Conservation (phyloP, 2,113 vertebrate species). For the Hemichromis elongatus region DNA sequence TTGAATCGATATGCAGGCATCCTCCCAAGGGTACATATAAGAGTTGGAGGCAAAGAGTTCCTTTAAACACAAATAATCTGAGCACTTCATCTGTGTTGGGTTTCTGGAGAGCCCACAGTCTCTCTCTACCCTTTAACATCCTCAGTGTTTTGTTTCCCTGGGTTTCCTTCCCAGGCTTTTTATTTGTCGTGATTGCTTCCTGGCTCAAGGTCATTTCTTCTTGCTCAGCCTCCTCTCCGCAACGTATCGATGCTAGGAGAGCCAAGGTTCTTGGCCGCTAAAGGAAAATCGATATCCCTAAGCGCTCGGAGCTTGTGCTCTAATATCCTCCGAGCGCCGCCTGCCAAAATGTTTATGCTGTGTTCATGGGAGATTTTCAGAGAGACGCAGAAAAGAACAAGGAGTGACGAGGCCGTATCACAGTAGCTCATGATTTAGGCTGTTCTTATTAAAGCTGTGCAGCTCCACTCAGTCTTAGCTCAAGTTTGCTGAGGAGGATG, state of each 20-base stretch:
- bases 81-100: not conserved
- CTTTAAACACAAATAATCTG: not conserved
- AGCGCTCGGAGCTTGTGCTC: constrained; percentile 43
- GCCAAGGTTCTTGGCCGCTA: constrained; percentile 48
- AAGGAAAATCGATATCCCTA: constrained; percentile 60
- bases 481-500: not conserved
- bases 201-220: constrained; percentile 57
- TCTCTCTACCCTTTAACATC: not conserved
- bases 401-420: not conserved
- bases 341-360: constrained; percentile 69
- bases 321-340: constrained; percentile 60
- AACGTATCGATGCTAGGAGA: constrained; percentile 35
- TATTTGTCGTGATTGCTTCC: constrained; percentile 49
- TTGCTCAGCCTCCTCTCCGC: constrained; percentile 22
- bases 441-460: not conserved
- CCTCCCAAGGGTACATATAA: not conserved
- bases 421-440: not conserved
- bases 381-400: not conserved
- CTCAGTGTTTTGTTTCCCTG: constrained; percentile 6
- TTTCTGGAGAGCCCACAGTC: not conserved
- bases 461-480: not conserved
- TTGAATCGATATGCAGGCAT: not conserved
- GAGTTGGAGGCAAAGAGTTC: not conserved
- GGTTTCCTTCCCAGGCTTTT: constrained; percentile 35
- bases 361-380: constrained; percentile 39